Evolutionary conservation across 2,888 invertebrate genomes (phyloP).

Genomic region (Ectemnius continuus): DNA sequence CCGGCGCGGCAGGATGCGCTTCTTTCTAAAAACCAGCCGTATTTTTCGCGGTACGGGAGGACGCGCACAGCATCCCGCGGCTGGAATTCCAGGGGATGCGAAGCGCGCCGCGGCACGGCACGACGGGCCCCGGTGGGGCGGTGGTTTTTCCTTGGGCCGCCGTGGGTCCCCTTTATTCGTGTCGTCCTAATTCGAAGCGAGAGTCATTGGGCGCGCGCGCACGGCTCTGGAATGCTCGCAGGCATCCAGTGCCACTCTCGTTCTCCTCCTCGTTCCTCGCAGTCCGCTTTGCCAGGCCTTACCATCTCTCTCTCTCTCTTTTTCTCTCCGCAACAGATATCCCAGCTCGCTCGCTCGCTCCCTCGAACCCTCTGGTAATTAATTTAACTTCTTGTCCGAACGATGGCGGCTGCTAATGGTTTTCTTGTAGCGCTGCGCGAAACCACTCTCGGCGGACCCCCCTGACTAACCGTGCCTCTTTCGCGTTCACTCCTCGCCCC

Average conservation of each 20-base stretch:
- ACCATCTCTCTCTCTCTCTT: slow-evolving; percentile 8
- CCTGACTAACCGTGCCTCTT: slow-evolving; percentile 14
- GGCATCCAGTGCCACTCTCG: slow-evolving; percentile 54
- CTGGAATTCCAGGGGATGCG: slow-evolving; percentile 54
- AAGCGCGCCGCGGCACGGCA: background rate
- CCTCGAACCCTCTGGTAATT: slow-evolving; percentile 69
- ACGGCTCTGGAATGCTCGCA: slow-evolving; percentile 55
- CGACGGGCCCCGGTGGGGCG: slow-evolving; percentile 41
- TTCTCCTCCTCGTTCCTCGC: slow-evolving; percentile 23
- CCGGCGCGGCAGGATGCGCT: slow-evolving; percentile 29
- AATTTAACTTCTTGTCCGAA: slow-evolving; percentile 76
- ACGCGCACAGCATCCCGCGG: slow-evolving; percentile 33
- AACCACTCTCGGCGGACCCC: slow-evolving; percentile 46
- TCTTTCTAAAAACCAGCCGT: slow-evolving; percentile 67
- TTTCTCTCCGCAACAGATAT: slow-evolving; percentile 33
- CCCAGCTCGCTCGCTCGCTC: slow-evolving; percentile 34
- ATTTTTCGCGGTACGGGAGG: slow-evolving; percentile 67
- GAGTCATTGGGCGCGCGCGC: slow-evolving; percentile 56
- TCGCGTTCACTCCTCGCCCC: background rate
- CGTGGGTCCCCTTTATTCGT: slow-evolving; percentile 59
- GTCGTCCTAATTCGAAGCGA: slow-evolving; percentile 65
- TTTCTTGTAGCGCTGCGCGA: slow-evolving; percentile 68
- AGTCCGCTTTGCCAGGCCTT: background rate
- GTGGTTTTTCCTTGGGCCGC: slow-evolving; percentile 53
- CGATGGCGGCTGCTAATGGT: slow-evolving; percentile 73